These are phyloP conservation scores for Amblyopsis hoosieri DNA, from an alignment of 2,797 vertebrate species.

Conservation along the genomic window DNA sequence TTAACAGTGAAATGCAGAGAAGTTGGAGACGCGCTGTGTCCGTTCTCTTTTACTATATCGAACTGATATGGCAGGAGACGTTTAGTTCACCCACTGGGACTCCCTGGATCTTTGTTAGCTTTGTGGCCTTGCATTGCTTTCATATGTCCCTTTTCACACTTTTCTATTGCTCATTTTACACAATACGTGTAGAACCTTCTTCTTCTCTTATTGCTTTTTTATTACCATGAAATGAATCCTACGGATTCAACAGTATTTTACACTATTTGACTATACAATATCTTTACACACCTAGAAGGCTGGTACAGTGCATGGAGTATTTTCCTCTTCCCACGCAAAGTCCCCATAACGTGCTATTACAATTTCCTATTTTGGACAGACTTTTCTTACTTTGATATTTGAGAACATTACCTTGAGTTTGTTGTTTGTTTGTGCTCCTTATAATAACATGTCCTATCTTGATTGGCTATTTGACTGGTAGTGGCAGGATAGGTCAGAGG, in stretches of 20 bases:
- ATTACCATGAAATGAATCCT: conserved; percentile 35
- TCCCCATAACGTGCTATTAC: too few relatives aligned
- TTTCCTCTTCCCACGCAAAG: too few relatives aligned
- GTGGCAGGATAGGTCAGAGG: too few relatives aligned
- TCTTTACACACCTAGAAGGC: too few relatives aligned
- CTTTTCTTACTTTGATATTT: too few relatives aligned
- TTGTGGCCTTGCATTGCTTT: not conserved
- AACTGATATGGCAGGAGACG: conserved; percentile 5
- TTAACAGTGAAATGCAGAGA: not conserved
- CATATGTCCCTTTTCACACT: not conserved
- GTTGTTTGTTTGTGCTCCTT: too few relatives aligned
- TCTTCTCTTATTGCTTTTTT: conserved; percentile 14
- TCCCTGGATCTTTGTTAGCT: not conserved
- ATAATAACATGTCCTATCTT: too few relatives aligned
- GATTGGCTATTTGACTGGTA: too few relatives aligned
- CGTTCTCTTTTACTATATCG: conserved; percentile 24
- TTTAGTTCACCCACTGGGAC: conserved; percentile 24
- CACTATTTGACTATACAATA: too few relatives aligned
- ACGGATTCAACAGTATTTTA: not conserved
- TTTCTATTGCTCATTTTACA: not conserved
- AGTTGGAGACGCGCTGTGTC: not conserved
- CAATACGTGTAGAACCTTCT: conserved; percentile 7
- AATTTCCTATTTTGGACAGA: too few relatives aligned
- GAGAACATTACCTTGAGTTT: too few relatives aligned
- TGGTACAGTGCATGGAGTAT: too few relatives aligned